Conservation (phyloP, 2,113 vertebrate genomes). For the Brachypteracias leptosomus region DNA sequence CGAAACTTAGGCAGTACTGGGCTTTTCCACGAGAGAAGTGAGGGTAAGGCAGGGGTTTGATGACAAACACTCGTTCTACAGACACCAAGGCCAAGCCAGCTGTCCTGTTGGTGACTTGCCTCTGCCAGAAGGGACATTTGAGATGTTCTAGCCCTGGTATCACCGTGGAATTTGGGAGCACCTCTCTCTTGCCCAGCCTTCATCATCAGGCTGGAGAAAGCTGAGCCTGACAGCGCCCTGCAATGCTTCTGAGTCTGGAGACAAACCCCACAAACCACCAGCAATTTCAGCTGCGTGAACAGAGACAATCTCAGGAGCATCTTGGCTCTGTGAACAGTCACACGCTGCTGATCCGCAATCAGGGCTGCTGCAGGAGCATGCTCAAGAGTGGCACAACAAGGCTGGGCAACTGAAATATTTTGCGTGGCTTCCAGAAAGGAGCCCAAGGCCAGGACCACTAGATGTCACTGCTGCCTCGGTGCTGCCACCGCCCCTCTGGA, state of each 20-base stretch:
- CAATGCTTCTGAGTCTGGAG: not conserved
- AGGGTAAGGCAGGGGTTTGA: not conserved
- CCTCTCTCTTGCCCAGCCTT: not conserved
- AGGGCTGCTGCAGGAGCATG: not conserved
- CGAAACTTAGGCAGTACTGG: not conserved
- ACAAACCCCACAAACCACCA: not conserved
- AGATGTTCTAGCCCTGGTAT: too few species aligned
- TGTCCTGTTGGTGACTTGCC: not conserved
- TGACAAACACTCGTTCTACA: not conserved
- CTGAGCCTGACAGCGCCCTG: not conserved
- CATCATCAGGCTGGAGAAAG: not conserved
- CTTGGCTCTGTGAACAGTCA: fast-evolving
- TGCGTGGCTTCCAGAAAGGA: not conserved
- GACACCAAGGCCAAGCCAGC: not conserved
- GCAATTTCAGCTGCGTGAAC: fast-evolving
- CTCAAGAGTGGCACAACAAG: not conserved
- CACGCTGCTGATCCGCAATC: fast-evolving
- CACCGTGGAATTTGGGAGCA: fast-evolving
- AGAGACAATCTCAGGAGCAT: fast-evolving
- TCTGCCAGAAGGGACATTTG: not conserved
- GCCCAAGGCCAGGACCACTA: conserved; percentile 49
- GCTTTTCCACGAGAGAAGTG: not conserved
- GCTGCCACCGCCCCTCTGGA: not conserved
- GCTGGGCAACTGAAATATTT: not conserved
- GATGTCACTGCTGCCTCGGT: conserved; percentile 58